Evolutionary conservation across 1,140 invertebrate genomes (phyloP).

Genomic region (Monochamus saltuarius): DNA sequence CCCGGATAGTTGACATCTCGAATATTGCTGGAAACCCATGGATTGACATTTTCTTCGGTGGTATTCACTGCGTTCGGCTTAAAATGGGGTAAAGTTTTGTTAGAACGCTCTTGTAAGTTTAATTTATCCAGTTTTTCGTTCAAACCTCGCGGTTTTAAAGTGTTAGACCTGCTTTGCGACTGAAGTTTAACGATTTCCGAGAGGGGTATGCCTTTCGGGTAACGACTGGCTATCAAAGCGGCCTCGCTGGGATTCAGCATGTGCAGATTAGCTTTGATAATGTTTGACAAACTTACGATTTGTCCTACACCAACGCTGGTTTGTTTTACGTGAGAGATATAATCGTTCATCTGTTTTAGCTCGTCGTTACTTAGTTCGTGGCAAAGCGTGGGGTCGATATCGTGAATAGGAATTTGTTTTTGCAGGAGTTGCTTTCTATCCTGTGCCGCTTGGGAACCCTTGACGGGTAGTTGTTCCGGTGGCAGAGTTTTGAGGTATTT

Average conservation of each 20-base stretch:
- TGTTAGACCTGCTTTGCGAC: constrained; percentile 4
- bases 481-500: constrained; percentile 79
- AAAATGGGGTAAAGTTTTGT: constrained; percentile 1
- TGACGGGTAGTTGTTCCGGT: constrained; percentile 68
- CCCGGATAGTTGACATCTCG: constrained; percentile 2
- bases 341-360: constrained; percentile 62
- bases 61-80: not conserved
- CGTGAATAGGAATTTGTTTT: constrained; percentile 78
- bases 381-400: constrained; percentile 64
- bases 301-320: constrained; percentile 60
- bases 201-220: constrained; percentile 31
- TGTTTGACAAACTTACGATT: constrained; percentile 35
- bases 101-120: not conserved
- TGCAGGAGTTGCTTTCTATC: constrained; percentile 73
- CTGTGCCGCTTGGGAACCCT: constrained; percentile 70
- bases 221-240: constrained; percentile 29
- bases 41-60: constrained; percentile 3
- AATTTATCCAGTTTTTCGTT: constrained; percentile 21
- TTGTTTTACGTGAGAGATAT: constrained; percentile 63
- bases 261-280: constrained; percentile 34
- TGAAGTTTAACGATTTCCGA: constrained; percentile 39
- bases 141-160: constrained; percentile 3
- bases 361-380: constrained; percentile 66
- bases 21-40: not conserved
- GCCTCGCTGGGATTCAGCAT: constrained; percentile 32